Evolutionary conservation across 2,113 vertebrate genomes (phyloP).

Genomic region (Thamnophis sirtalis): DNA sequence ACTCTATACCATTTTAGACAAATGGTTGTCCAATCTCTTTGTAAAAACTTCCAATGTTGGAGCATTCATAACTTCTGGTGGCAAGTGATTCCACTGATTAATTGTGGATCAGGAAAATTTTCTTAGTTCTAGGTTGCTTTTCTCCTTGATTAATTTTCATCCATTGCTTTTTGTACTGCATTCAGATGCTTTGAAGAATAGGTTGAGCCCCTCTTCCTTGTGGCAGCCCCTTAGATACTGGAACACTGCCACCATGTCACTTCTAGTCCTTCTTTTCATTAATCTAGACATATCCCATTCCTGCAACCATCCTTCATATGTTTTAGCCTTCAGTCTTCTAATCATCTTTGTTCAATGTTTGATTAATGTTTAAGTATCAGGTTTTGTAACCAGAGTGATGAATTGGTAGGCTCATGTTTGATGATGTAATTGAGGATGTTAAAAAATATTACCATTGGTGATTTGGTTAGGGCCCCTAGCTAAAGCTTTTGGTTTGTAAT

Average conservation of each 20-base stretch:
- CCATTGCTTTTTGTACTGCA: not conserved
- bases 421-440: not conserved
- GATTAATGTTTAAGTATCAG: not conserved
- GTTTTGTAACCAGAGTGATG: not conserved
- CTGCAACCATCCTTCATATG: not conserved
- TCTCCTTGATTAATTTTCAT: not conserved
- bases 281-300: not conserved
- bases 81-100: not conserved
- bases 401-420: not conserved
- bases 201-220: not conserved
- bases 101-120: not conserved
- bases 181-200: not conserved
- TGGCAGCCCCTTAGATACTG: not conserved
- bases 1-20: not conserved
- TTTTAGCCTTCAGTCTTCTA: not conserved
- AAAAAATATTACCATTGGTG: not conserved
- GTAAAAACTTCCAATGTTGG: not conserved
- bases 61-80: not conserved
- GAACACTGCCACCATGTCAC: not conserved
- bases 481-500: slow-evolving; percentile 36
- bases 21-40: not conserved
- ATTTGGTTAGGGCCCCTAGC: not conserved
- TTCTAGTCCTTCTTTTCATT: not conserved
- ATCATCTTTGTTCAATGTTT: not conserved
- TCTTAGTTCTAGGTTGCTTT: not conserved